Conservation (phyloP, 2,888 invertebrate genomes). For the Aphodius sticticus region DNA sequence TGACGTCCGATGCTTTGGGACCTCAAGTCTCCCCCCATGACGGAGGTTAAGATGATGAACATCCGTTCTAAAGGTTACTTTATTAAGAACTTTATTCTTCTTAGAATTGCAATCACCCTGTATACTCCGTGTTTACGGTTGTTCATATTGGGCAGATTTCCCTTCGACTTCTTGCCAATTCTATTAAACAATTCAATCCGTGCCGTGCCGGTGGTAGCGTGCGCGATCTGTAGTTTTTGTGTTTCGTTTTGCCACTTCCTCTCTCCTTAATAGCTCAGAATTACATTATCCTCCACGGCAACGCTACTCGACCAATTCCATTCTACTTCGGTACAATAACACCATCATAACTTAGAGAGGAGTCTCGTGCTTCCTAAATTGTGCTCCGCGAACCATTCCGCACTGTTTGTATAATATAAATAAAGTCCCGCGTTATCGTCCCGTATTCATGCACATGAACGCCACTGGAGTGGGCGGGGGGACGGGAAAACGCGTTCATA, state of each 20-base stretch:
- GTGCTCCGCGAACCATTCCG: slow-evolving; percentile 9
- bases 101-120: too few species aligned
- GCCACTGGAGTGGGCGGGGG: neutral
- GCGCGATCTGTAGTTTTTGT: neutral
- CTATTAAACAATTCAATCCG: neutral
- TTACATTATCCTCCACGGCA: neutral
- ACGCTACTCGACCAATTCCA: neutral
- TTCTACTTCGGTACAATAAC: slow-evolving; percentile 11
- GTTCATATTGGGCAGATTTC: neutral
- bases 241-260: neutral
- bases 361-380: slow-evolving; percentile 19
- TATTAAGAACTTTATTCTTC: too few species aligned
- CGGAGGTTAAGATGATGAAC: too few species aligned
- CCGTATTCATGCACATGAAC: neutral
- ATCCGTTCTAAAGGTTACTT: too few species aligned
- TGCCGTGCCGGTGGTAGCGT: neutral
- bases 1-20: too few species aligned
- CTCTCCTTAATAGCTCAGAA: neutral
- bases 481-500: neutral
- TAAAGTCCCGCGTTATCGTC: slow-evolving; percentile 22
- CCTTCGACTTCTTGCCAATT: neutral
- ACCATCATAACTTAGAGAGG: slow-evolving; percentile 19
- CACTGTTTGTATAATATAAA: slow-evolving; percentile 26
- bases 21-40: too few species aligned
- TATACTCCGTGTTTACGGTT: neutral